Evolutionary conservation across 2,797 vertebrate genomes (phyloP).

Genomic region (Coregonus ussuriensis): DNA sequence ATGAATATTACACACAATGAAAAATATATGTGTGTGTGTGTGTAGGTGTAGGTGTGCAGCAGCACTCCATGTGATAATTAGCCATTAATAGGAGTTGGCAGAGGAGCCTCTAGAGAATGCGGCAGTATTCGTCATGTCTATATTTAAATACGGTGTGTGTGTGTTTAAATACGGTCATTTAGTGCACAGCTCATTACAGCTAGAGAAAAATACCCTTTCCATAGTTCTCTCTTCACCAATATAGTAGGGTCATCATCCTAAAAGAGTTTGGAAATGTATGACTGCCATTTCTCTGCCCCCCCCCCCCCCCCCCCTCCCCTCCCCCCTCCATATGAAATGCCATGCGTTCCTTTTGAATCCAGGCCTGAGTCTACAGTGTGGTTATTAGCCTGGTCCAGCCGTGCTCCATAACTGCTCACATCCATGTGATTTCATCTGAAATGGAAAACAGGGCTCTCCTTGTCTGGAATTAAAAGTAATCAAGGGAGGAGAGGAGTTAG

Average conservation of each 20-base stretch:
- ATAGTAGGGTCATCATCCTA: neutral
- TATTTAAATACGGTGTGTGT: slow-evolving; percentile 31
- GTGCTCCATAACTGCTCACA: slow-evolving; percentile 9
- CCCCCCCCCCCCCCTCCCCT: no score
- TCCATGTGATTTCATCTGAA: slow-evolving; percentile 46
- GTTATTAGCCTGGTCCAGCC: neutral
- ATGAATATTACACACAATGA: neutral
- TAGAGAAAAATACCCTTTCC: neutral
- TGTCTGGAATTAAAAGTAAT: slow-evolving; percentile 76
- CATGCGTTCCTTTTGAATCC: neutral
- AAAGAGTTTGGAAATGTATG: neutral
- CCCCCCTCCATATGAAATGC: no score
- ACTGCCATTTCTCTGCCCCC: no score
- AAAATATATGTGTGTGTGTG: neutral
- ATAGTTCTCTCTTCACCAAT: neutral
- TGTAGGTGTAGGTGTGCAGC: neutral
- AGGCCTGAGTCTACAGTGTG: neutral
- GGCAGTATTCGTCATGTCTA: slow-evolving; percentile 57
- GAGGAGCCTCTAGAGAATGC: slow-evolving; percentile 47
- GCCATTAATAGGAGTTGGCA: slow-evolving; percentile 50
- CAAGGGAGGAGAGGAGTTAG: slow-evolving; percentile 70
- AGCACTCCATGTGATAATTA: slow-evolving; percentile 48
- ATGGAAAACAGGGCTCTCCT: slow-evolving; percentile 64
- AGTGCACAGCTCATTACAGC: slow-evolving; percentile 64
- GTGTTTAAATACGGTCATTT: slow-evolving; percentile 69